Percentiles rank a stretch among this genome's conserved stretches.
Conservation (phyloP, 2,113 vertebrate genomes). For the Gymnocephalus cernua region DNA sequence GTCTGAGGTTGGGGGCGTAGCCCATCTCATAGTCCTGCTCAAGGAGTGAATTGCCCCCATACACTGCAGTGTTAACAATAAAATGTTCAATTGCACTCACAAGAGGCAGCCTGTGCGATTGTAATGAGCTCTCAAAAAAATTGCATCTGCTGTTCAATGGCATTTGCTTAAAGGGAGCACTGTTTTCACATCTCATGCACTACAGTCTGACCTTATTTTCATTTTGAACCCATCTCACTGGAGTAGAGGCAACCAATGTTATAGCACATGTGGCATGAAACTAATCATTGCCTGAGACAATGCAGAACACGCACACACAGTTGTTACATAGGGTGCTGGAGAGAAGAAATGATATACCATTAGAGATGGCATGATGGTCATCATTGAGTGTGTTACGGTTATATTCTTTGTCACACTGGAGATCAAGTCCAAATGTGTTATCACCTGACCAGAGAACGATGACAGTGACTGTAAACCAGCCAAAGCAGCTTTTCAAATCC, state of each 20-base stretch:
- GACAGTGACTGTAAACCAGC: constrained; percentile 36
- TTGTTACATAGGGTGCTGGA: neutral
- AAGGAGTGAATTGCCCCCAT: constrained; percentile 42
- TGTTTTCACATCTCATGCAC: constrained; percentile 22
- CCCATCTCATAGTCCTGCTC: constrained; percentile 48
- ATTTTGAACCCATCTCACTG: constrained; percentile 1
- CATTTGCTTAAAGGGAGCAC: neutral
- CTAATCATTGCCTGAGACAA: constrained; percentile 31
- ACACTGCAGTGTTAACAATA: constrained; percentile 55
- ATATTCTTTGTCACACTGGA: constrained; percentile 20
- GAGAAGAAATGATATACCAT: constrained; percentile 14
- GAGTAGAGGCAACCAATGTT: constrained; percentile 17
- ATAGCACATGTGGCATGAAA: constrained; percentile 38
- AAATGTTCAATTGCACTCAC: constrained; percentile 29
- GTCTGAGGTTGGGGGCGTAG: constrained; percentile 57
- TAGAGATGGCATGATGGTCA: constrained; percentile 16
- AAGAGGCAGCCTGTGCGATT: constrained; percentile 28
- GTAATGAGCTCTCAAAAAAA: constrained; percentile 20
- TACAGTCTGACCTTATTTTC: constrained; percentile 8
- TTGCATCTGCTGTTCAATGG: constrained; percentile 13
- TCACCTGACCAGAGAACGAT: constrained; percentile 20
- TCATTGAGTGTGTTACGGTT: constrained; percentile 12
- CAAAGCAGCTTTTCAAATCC: constrained; percentile 38
- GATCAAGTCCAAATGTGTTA: constrained; percentile 20
- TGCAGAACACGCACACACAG: constrained; percentile 12